phyloP scores from a whole-genome alignment of 2,888 invertebrate genomes.

The Drosophila kuntzei region DNA sequence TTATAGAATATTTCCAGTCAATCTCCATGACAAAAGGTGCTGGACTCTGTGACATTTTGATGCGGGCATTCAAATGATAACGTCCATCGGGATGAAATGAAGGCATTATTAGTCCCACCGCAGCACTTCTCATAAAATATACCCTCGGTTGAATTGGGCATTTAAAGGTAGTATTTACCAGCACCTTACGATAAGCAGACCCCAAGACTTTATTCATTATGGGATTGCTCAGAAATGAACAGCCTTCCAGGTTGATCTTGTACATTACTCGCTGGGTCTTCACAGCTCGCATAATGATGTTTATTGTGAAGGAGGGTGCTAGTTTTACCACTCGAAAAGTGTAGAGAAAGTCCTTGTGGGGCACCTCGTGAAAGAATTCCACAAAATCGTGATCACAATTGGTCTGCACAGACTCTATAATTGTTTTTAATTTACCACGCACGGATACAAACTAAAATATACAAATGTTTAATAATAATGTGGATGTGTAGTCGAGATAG shows the following conservation, averaged over 20 bases:
- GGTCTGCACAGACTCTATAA: conserved; percentile 22
- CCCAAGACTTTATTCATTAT: conserved; percentile 25
- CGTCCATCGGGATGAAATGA: conserved; percentile 37
- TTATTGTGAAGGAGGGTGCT: conserved; percentile 6
- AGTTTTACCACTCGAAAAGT: conserved; percentile 34
- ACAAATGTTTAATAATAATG: background rate
- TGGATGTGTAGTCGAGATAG: background rate
- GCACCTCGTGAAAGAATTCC: conserved; percentile 25
- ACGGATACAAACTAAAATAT: conserved; percentile 1
- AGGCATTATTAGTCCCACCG: background rate
- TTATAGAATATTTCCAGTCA: conserved; percentile 33
- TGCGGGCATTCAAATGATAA: conserved; percentile 16
- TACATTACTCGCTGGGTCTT: conserved; percentile 20
- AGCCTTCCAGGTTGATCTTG: conserved; percentile 36
- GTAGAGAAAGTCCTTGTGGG: background rate
- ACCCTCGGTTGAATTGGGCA: conserved; percentile 42
- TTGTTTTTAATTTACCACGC: conserved; percentile 16
- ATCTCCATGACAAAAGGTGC: conserved; percentile 37
- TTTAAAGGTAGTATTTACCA: conserved; percentile 23
- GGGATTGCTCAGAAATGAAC: conserved; percentile 43
- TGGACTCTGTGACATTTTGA: conserved; percentile 8
- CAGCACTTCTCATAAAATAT: conserved; percentile 36
- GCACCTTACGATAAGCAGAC: conserved; percentile 1
- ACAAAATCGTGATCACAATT: conserved; percentile 47
- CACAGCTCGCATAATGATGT: background rate